Percentiles rank a stretch among this genome's conserved stretches.
phyloP scores from a whole-genome alignment of 2,888 invertebrate genomes.

The Geophilus truncorum region DNA sequence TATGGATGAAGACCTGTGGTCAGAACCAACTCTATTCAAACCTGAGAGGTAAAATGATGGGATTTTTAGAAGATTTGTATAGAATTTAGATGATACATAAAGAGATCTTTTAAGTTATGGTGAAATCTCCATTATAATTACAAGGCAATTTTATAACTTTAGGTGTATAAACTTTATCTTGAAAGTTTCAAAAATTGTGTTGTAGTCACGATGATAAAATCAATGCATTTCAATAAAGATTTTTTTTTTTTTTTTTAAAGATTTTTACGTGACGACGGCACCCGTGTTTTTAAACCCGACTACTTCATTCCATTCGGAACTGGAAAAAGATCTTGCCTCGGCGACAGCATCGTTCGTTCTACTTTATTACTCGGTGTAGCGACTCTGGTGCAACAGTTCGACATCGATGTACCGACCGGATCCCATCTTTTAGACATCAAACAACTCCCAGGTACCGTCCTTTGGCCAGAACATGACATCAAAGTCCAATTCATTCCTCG shows the following conservation, averaged over 20 bases:
- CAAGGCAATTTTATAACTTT: too few species aligned
- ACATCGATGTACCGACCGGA: conserved; percentile 50
- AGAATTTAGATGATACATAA: too few species aligned
- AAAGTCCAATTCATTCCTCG: not conserved
- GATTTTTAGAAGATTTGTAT: too few species aligned
- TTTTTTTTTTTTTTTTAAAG: conserved; percentile 10
- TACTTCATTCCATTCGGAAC: conserved; percentile 81
- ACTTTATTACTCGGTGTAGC: conserved; percentile 65
- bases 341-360: conserved; percentile 70
- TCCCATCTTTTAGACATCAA: not conserved
- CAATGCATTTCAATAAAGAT: not conserved
- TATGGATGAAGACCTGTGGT: conserved; percentile 67
- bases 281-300: conserved; percentile 57
- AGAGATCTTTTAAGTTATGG: too few species aligned
- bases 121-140: too few species aligned
- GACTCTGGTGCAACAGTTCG: conserved; percentile 65
- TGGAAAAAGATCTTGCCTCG: conserved; percentile 79
- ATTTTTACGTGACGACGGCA: conserved; percentile 46
- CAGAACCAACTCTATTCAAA: conserved; percentile 63
- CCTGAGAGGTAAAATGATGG: conserved; percentile 59
- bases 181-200: too few species aligned
- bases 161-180: too few species aligned
- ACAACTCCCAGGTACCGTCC: not conserved
- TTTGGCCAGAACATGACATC: not conserved
- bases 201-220: too few species aligned